These are phyloP conservation scores for Spatulosminthurus flaviceps DNA, from an alignment of 2,888 invertebrate species.

Conservation along the genomic window DNA sequence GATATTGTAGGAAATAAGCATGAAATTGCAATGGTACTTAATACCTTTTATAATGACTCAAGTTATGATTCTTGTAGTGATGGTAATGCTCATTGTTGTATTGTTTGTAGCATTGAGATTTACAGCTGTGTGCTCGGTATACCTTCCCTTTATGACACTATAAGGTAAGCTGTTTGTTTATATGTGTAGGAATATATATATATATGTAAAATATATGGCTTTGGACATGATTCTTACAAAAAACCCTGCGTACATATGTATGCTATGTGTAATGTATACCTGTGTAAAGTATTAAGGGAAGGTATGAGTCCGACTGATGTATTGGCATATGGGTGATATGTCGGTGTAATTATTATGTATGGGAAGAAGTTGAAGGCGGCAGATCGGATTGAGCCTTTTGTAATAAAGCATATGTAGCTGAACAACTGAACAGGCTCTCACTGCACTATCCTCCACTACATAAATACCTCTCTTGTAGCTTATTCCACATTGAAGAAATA, in stretches of 20 bases:
- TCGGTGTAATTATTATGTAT: conserved; percentile 1
- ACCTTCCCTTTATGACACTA: no score
- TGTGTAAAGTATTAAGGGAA: no score
- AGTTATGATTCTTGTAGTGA: conserved; percentile 14
- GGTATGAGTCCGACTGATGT: no score
- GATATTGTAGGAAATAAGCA: background rate
- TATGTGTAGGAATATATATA: background rate
- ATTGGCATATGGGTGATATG: no score
- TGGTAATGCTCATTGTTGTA: background rate
- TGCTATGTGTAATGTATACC: no score
- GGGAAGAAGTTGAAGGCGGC: conserved; percentile 19
- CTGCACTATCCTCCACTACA: no score
- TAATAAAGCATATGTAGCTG: background rate
- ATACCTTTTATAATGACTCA: background rate
- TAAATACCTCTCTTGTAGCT: background rate
- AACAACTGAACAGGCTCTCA: background rate
- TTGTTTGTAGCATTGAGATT: background rate
- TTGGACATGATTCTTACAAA: no score
- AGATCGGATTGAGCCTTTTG: conserved; percentile 31
- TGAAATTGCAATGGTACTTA: background rate
- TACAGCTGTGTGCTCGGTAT: no score
- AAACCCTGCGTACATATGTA: no score
- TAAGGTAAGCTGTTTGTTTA: no score
- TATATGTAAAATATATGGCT: no score
- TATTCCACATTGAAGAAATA: background rate